A percentile compares a stretch with the other conserved stretches of the same genome.
phyloP scores from a whole-genome alignment of 2,797 vertebrate species.

The Anniella stebbinsi region DNA sequence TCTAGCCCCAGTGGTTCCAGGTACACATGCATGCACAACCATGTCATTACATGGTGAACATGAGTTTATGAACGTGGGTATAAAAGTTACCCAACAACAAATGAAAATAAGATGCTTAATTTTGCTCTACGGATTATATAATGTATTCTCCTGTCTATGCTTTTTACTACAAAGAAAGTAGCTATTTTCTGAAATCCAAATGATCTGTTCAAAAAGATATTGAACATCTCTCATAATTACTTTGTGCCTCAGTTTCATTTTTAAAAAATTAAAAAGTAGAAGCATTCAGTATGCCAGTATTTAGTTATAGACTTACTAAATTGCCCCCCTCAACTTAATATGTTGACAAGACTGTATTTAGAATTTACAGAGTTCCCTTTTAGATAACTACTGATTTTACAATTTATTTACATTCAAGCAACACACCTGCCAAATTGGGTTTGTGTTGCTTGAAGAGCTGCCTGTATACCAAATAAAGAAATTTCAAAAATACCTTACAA shows the following conservation, averaged over 20 bases:
- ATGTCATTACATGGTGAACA: background rate
- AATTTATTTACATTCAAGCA: conserved; percentile 69
- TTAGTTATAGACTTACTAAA: conserved; percentile 61
- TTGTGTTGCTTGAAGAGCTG: conserved; percentile 68
- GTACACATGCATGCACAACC: background rate
- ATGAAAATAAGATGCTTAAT: conserved; percentile 74
- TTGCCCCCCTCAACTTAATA: conserved; percentile 72
- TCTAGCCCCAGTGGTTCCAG: background rate
- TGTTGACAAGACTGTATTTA: conserved; percentile 61
- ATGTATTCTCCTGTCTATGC: conserved; percentile 67
- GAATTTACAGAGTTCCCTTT: conserved; percentile 72
- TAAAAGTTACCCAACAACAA: conserved; percentile 49
- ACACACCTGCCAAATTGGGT: conserved; percentile 63
- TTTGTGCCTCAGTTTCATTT: conserved; percentile 63
- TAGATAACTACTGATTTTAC: conserved; percentile 74
- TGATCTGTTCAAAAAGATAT: conserved; percentile 52
- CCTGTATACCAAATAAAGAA: conserved; percentile 52
- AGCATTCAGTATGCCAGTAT: conserved; percentile 46
- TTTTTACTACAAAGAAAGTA: conserved; percentile 66
- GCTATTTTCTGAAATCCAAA: conserved; percentile 62
- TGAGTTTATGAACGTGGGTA: background rate
- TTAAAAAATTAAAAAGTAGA: conserved; percentile 61
- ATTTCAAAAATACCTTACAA: conserved; percentile 56
- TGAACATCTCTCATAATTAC: conserved; percentile 55
- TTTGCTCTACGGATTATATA: conserved; percentile 75